phyloP scores from a whole-genome alignment of 2,797 vertebrate genomes.

The Fratercula arctica region DNA sequence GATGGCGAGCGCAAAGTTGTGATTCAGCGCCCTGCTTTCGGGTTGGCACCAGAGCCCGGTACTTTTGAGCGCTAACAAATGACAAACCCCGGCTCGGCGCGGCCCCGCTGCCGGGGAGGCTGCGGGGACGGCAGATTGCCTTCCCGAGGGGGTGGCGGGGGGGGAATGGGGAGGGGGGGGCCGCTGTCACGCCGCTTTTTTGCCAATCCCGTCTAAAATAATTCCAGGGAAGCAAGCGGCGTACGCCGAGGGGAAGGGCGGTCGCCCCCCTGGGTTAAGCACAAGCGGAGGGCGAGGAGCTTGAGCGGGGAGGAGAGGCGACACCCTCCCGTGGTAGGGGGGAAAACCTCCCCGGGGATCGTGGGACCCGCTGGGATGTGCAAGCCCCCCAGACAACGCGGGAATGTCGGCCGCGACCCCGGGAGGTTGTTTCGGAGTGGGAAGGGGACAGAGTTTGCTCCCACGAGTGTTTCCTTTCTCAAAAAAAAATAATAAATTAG shows the following conservation, averaged over 20 bases:
- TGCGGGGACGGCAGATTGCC: neutral
- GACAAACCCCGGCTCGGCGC: neutral
- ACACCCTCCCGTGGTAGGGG: neutral
- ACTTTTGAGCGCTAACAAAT: slow-evolving; percentile 30
- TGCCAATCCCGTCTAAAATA: neutral
- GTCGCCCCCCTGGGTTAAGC: neutral
- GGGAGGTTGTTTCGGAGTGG: neutral
- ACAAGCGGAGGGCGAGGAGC: neutral
- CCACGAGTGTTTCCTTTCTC: neutral
- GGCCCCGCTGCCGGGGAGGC: neutral
- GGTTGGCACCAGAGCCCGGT: neutral
- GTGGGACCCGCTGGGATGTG: neutral
- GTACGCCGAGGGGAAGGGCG: neutral
- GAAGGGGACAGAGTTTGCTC: rapidly evolving
- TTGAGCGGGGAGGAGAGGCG: neutral
- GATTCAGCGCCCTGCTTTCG: slow-evolving; percentile 7
- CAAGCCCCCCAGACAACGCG: neutral
- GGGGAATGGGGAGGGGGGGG: neutral
- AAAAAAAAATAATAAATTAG: neutral
- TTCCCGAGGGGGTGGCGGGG: neutral
- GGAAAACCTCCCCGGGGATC: neutral
- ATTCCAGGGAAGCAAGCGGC: neutral
- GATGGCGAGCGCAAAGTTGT: neutral
- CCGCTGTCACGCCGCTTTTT: neutral
- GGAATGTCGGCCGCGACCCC: neutral